Evolutionary conservation across 2,888 invertebrate species (phyloP), one percentile per base, ranked within the genome.

Genomic region (Torymus aiolomorphi): DNA sequence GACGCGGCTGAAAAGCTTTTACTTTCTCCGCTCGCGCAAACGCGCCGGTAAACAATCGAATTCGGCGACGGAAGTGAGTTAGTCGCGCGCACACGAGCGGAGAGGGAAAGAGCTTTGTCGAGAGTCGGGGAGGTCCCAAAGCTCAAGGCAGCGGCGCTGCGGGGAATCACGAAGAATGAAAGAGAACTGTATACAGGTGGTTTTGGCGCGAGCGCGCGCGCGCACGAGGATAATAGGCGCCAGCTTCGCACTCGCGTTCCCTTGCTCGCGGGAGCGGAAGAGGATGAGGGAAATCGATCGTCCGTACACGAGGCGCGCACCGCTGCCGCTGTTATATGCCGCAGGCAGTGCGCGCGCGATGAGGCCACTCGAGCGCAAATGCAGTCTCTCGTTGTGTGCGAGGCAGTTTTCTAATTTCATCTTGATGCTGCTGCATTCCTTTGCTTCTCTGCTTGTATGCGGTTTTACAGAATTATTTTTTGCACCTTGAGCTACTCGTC

Each of bases 11-110:
- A 77, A 71, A 77, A 65, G 76, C 69, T 76, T 69, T 76, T 70
- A 54, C 62, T 57, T 61, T 42, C 31, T n/a, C 65, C 66, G n/a
- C 11, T 10, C 13, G 13, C 13, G 12, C 67, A 8, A 51, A 65
- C 56, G 51, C 18, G 51, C 0, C 42, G n/a, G 14, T 20, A 59
- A 72, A 59, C 72, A 59, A 76, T 76, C 69, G 70, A 76, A 59
- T 70, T 76, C 54, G 51, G 70, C 69, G 76, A 51, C 56, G 56
- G 65, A 76, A 76, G 75, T 67, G 57, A 76, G 61, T 76, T 69
- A 67, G 72, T 16, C 12, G 13, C 3, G 42, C 4, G 14, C 42
- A 57, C 20, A 65, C 61, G 72, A 18, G 62, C 49, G 16, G 8
- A 49, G 57, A 14, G 31, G 31, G 49, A 61, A 24, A 24, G 20